Percentiles rank a stretch among this genome's conserved stretches.
Conservation (phyloP, 2,888 invertebrate genomes). For the Neelides folsomi region DNA sequence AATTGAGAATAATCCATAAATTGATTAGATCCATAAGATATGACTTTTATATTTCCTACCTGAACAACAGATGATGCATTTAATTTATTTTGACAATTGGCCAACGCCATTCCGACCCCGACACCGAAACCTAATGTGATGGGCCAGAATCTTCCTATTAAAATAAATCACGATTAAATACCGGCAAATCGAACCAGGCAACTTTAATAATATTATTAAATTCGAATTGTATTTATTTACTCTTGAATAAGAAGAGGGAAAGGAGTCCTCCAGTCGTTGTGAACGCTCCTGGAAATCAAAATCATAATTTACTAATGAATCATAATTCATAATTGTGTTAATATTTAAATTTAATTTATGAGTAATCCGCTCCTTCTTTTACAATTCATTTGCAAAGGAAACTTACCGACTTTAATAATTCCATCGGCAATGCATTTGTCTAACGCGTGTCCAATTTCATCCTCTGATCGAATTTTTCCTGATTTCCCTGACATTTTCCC, state of each 20-base stretch:
- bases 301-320: not conserved
- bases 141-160: slow-evolving; percentile 67
- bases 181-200: not conserved
- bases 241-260: slow-evolving; percentile 67
- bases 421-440: slow-evolving; percentile 29
- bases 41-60: too few relatives aligned
- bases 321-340: not conserved
- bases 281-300: slow-evolving; percentile 55
- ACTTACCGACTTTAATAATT: slow-evolving; percentile 28
- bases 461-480: slow-evolving; percentile 9
- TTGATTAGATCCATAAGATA: too few relatives aligned
- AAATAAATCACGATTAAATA: slow-evolving; percentile 3
- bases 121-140: slow-evolving; percentile 73
- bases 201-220: not conserved
- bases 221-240: slow-evolving; percentile 37
- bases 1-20: too few relatives aligned
- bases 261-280: slow-evolving; percentile 62
- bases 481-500: too few relatives aligned
- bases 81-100: slow-evolving; percentile 65
- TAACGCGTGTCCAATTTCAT: slow-evolving; percentile 23
- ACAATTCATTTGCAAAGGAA: too few relatives aligned
- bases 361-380: too few relatives aligned
- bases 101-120: slow-evolving; percentile 79
- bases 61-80: slow-evolving; percentile 20
- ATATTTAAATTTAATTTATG: too few relatives aligned